Percentiles rank a stretch among this genome's conserved stretches.
Evolutionary conservation across 2,797 vertebrate genomes (phyloP).

Genomic region (Arnoldichthys spilopterus): DNA sequence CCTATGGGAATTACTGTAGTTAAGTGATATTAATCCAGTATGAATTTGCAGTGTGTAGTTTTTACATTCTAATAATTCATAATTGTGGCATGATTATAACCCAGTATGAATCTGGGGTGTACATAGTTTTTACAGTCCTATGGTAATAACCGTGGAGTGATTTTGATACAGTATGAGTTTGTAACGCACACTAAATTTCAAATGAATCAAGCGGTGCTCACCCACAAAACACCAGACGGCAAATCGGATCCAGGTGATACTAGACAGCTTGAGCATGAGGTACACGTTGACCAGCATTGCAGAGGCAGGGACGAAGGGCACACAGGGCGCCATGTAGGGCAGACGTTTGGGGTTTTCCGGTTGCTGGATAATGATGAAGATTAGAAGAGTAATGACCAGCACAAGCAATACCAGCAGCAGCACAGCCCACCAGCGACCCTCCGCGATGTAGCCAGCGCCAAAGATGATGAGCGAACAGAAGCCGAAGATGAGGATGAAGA

Average conservation of each 20-base stretch:
- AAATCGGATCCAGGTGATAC: constrained; percentile 97
- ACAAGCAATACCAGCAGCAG: constrained; percentile 86
- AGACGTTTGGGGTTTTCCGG: constrained; percentile 97
- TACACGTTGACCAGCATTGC: constrained; percentile 98
- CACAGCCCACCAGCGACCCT: constrained; percentile 93
- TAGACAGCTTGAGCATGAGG: constrained; percentile 98
- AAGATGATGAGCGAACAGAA: constrained; percentile 98
- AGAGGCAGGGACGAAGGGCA: constrained; percentile 93
- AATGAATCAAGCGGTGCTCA: constrained; percentile 69
- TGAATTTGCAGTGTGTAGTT: too few relatives aligned
- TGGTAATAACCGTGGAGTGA: not conserved
- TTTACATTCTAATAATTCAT: too few relatives aligned
- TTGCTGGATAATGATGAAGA: constrained; percentile 95
- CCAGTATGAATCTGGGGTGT: not conserved
- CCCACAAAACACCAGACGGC: constrained; percentile 95
- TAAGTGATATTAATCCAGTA: too few relatives aligned
- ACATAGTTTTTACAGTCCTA: not conserved
- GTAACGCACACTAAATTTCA: not conserved
- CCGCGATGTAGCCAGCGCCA: constrained; percentile 80
- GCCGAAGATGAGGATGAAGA: constrained; percentile 88
- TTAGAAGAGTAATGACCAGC: constrained; percentile 80
- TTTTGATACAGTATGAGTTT: not conserved
- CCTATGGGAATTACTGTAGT: too few relatives aligned
- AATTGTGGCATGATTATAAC: too few relatives aligned
- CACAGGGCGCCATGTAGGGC: constrained; percentile 97